These are phyloP conservation scores for Oophaga sylvatica DNA, from an alignment of 2,797 vertebrate genomes.

Conservation along the genomic window DNA sequence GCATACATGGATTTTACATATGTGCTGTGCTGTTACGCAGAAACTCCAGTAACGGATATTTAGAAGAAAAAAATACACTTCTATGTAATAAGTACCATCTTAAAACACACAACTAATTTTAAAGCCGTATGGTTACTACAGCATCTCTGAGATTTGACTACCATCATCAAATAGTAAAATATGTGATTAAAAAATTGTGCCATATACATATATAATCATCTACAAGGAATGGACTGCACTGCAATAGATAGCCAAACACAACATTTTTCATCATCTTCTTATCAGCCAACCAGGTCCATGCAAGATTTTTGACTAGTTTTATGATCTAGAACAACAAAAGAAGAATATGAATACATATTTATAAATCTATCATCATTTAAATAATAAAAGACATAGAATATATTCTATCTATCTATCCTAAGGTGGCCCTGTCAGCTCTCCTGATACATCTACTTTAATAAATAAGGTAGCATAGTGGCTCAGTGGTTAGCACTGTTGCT, in stretches of 20 bases:
- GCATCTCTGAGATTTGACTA: constrained; percentile 31
- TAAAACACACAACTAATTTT: constrained; percentile 42
- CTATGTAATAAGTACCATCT: constrained; percentile 38
- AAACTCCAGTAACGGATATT: constrained; percentile 2
- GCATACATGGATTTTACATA: not conserved
- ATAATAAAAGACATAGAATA: not conserved
- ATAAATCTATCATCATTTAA: not conserved
- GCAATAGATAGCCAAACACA: constrained; percentile 21
- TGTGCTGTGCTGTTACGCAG: constrained; percentile 9
- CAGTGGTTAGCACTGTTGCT: no score
- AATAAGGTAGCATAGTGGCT: no score
- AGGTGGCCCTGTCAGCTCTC: no score
- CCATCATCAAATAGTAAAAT: constrained; percentile 40
- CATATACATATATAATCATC: constrained; percentile 29
- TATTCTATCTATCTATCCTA: no score
- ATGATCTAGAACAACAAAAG: constrained; percentile 25
- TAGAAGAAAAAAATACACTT: not conserved
- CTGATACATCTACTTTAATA: no score
- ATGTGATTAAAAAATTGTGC: constrained; percentile 56
- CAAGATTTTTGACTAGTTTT: not conserved
- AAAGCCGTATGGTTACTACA: constrained; percentile 38
- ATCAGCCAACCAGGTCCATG: constrained; percentile 1
- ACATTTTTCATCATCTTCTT: not conserved
- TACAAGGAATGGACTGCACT: constrained; percentile 19
- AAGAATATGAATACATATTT: not conserved